Percentiles rank a stretch among this genome's conserved stretches.
These are phyloP conservation scores for Cynaeus angustus DNA, from an alignment of 2,888 invertebrate species.

Conservation along the genomic window DNA sequence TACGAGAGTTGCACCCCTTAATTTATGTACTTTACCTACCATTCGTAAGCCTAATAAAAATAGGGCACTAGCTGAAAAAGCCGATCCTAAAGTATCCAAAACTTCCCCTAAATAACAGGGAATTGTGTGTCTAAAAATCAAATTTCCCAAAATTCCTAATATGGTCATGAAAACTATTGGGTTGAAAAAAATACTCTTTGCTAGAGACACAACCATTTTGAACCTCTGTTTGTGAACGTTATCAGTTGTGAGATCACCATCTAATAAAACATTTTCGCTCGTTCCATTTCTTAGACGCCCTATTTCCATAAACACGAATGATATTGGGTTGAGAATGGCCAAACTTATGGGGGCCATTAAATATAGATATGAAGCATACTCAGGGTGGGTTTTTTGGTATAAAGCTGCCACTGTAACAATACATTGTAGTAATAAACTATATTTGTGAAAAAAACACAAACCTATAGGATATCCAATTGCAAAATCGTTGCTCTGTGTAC, in stretches of 20 bases:
- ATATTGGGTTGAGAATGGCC: conserved; percentile 93
- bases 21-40: conserved; percentile 90
- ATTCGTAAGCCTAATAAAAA: conserved; percentile 93
- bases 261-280: conserved; percentile 57
- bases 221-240: conserved; percentile 63
- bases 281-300: conserved; percentile 70
- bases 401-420: conserved; percentile 84
- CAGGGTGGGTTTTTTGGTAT: conserved; percentile 89
- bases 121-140: conserved; percentile 84
- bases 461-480: conserved; percentile 97
- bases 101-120: conserved; percentile 85
- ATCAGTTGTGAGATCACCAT: conserved; percentile 57
- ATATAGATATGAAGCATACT: conserved; percentile 92
- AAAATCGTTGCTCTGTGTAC: conserved; percentile 98
- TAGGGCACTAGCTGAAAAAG: conserved; percentile 93
- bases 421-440: conserved; percentile 14
- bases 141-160: conserved; percentile 90
- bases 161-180: conserved; percentile 95
- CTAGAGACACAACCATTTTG: conserved; percentile 67
- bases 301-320: conserved; percentile 92
- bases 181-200: conserved; percentile 86
- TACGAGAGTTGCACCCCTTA: conserved; percentile 85
- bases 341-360: conserved; percentile 95
- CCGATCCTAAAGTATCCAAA: conserved; percentile 86
- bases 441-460: too few species aligned